A percentile compares a stretch with the other conserved stretches of the same genome.
Conservation (phyloP, 1,140 invertebrate species). For the Globodera rostochiensis region DNA sequence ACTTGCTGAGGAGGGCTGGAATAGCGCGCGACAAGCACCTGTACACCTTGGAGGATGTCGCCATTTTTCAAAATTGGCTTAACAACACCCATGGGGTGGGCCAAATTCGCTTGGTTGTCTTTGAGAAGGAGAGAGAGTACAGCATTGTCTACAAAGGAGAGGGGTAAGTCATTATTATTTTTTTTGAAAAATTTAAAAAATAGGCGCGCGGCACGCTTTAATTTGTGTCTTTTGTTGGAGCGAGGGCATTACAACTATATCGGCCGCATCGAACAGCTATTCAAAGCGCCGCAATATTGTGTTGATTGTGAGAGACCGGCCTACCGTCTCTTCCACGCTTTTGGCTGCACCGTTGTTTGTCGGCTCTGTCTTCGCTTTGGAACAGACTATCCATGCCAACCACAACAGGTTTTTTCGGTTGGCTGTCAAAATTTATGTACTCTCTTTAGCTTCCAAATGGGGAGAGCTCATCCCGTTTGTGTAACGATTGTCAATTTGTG, state of each 20-base stretch:
- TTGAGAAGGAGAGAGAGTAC: constrained; percentile 9
- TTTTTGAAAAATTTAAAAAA: background rate
- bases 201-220: background rate
- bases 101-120: constrained; percentile 4
- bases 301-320: background rate
- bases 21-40: too few species aligned
- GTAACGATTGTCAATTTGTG: too few species aligned
- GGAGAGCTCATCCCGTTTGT: too few species aligned
- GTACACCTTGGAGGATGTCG: too few species aligned
- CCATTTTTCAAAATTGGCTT: background rate
- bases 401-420: too few species aligned
- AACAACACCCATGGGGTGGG: background rate
- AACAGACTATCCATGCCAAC: too few species aligned
- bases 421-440: too few species aligned
- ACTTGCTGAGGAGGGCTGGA: too few species aligned
- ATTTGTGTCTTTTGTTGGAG: constrained; percentile 5
- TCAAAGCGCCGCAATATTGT: background rate
- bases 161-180: background rate
- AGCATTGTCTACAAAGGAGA: constrained; percentile 6
- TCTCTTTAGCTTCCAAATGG: too few species aligned
- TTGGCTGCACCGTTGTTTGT: constrained; percentile 1
- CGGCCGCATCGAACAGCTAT: background rate
- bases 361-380: background rate
- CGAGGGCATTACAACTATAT: constrained; percentile 9
- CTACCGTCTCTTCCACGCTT: background rate